These are phyloP conservation scores for Porites rus DNA, from an alignment of 92 coral and sea anemone genomes.

Conservation along the genomic window DNA sequence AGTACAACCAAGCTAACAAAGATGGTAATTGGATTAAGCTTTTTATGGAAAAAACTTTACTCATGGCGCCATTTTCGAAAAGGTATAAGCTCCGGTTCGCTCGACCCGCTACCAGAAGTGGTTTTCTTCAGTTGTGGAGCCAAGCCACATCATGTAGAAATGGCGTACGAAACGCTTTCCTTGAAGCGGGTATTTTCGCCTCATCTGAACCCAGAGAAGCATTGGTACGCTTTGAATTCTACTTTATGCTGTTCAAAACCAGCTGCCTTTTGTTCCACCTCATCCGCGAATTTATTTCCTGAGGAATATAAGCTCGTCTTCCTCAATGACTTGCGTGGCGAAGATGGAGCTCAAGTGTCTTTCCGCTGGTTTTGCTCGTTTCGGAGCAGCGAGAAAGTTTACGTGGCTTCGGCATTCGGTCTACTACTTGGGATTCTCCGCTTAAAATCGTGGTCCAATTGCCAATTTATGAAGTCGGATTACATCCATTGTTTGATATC, in stretches of 20 bases:
- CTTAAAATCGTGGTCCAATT: background rate
- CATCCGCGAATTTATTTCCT: constrained; percentile 5
- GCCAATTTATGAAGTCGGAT: background rate
- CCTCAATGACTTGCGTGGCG: constrained; percentile 8
- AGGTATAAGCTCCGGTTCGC: background rate
- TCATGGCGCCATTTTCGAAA: background rate
- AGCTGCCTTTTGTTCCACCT: constrained; percentile 4
- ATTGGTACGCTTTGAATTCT: constrained; percentile 29
- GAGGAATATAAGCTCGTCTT: constrained; percentile 12
- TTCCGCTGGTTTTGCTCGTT: constrained; percentile 20
- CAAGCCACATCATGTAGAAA: no score
- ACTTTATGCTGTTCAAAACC: constrained; percentile 31
- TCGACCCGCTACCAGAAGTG: no score
- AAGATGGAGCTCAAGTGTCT: constrained; percentile 32
- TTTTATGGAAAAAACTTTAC: background rate
- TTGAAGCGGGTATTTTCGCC: constrained; percentile 3
- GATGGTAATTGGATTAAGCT: background rate
- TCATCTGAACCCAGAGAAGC: constrained; percentile 8
- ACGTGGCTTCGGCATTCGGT: constrained; percentile 42
- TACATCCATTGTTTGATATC: background rate
- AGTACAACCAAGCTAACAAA: background rate
- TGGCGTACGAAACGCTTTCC: background rate
- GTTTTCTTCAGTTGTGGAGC: no score
- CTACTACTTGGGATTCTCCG: constrained; percentile 1
- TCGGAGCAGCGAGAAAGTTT: constrained; percentile 23